Evolutionary conservation across 2,888 invertebrate species (phyloP), one percentile per base, ranked within the genome.

Genomic region (Pristionchus maxplancki): DNA sequence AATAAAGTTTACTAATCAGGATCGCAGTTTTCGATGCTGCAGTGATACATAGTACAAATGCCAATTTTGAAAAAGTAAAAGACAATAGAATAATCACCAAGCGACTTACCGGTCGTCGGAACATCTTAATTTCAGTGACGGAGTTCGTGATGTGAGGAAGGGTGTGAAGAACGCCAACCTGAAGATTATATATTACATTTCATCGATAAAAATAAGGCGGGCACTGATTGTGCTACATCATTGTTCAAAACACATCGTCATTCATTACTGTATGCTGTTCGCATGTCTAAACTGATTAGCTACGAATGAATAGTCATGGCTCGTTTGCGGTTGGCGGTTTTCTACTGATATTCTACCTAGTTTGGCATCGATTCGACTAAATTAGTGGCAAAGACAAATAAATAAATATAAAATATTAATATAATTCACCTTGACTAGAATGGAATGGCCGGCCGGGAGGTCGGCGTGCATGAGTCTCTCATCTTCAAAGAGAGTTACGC

Each of bases 401-500:
- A n/a, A n/a, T n/a, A n/a, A n/a, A n/a, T 34, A 9, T 71, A 8
- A 37, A 0, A 17, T 34, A 53, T 53, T 13, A 17, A 83, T 15
- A 53, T 15, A 8, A 17, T 64, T 24, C 13, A 44, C 62, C n/a
- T 85, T 85, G 37, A 85, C 44, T 1, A 85, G 62, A 9, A 85
- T 64, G 40, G 85, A 40, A 11, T 85, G 85, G 11, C 85, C 85
- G 6, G 85, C 64, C 1, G 85, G 85, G 0, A 85, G 44, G 8
- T 40, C 64, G 31, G 44, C n/a, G 13, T 64, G 62, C 40, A 44
- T 40, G n/a, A 85, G 34, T 31, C 44, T 15, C 17, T 62, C 64
- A 2, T 85, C 85, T 17, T 85, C 85, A 44, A 85, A 85, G 31
- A 85, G 20, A 28, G 64, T n/a, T 44, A 85, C 34, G 85, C 62